phyloP scores from a whole-genome alignment of 2,888 invertebrate genomes.

The Brenthis ino region DNA sequence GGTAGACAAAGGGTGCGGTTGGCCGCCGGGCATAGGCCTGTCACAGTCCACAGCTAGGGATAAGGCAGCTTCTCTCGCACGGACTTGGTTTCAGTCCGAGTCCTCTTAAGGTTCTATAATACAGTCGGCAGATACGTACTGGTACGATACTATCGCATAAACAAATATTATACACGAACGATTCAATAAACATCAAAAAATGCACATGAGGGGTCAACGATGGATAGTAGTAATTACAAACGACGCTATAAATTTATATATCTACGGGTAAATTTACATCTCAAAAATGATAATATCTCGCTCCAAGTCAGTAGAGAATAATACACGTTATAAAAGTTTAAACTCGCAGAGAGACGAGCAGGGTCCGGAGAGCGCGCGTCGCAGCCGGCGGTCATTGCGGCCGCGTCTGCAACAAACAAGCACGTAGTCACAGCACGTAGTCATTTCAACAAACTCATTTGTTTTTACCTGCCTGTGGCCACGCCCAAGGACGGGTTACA shows the following conservation, averaged over 20 bases:
- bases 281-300: constrained; percentile 77
- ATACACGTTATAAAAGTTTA: constrained; percentile 67
- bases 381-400: constrained; percentile 44
- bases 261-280: constrained; percentile 77
- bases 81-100: neutral
- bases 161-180: constrained; percentile 59
- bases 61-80: constrained; percentile 29
- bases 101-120: constrained; percentile 25
- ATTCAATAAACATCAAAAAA: constrained; percentile 75
- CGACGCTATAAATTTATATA: constrained; percentile 72
- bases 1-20: no score
- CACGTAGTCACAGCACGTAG: neutral
- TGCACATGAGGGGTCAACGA: constrained; percentile 63
- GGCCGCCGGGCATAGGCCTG: neutral
- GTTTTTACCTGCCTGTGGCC: no score
- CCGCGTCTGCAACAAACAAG: constrained; percentile 39
- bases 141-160: constrained; percentile 46
- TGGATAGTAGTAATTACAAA: constrained; percentile 73
- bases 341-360: constrained; percentile 46
- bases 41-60: constrained; percentile 17
- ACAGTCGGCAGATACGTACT: constrained; percentile 25
- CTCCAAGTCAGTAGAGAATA: constrained; percentile 60
- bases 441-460: no score
- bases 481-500: no score
- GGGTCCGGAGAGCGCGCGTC: constrained; percentile 39